Percentiles rank a stretch among this genome's conserved stretches.
phyloP scores from a whole-genome alignment of 2,113 vertebrate genomes.

The Scomber colias region DNA sequence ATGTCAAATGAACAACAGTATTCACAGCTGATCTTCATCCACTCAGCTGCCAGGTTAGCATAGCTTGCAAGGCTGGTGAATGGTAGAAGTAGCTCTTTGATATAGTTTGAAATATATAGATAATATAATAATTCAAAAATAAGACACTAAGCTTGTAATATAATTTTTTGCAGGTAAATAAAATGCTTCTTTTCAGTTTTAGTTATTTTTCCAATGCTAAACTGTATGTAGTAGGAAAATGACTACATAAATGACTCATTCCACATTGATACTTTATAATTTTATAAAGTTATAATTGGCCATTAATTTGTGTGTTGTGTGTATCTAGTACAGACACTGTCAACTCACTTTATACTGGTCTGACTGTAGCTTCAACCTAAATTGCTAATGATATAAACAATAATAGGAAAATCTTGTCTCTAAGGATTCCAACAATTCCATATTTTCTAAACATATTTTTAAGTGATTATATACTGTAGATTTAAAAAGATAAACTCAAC shows the following conservation, averaged over 20 bases:
- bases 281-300: background rate
- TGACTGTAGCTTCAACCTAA: background rate
- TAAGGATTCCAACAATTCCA: background rate
- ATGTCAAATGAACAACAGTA: constrained; percentile 53
- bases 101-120: background rate
- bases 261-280: background rate
- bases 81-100: background rate
- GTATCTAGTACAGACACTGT: too few species aligned
- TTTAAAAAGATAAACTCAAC: background rate
- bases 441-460: background rate
- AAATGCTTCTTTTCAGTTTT: background rate
- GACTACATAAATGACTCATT: constrained; percentile 3
- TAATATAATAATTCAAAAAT: background rate
- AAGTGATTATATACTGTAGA: background rate
- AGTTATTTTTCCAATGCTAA: background rate
- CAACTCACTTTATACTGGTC: background rate
- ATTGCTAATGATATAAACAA: background rate
- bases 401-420: background rate
- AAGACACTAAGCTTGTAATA: background rate
- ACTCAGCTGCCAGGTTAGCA: constrained; percentile 12
- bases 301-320: background rate
- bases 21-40: constrained; percentile 50
- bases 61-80: background rate
- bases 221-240: background rate
- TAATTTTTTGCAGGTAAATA: background rate